Evolutionary conservation across 1,140 invertebrate genomes (phyloP), one percentile per base, ranked within the genome.

Genomic region (Tetramorium simillimum): DNA sequence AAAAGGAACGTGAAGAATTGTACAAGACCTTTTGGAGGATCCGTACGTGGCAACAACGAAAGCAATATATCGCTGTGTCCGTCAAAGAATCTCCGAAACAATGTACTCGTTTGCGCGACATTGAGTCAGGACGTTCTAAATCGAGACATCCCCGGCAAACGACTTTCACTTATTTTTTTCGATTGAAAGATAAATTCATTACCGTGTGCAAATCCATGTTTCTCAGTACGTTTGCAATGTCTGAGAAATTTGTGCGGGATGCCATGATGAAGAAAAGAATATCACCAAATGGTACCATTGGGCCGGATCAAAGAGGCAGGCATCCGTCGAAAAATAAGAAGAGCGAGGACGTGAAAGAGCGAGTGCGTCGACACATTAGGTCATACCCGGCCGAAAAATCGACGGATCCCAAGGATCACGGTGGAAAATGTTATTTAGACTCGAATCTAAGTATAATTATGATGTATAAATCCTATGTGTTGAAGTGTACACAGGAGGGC

Each of bases 151-250:
- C 33, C 33, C 76, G 90, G 76, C 90, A 93, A 75, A 72, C 92
- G n/a, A 93, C 91, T 0, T 92, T 92, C 21, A 93, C 91, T 7
- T 93, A 92, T 43, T 92, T 88, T 1, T 60, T 93, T 16, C 43
- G 91, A 7, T 78, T 88, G 16, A 90, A 92, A 16, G 85, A 69
- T 1, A 85, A 93, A 53, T 90, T 88, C 62, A 91, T 92, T 72
- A 92, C 87, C 6, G 89, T 93, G 10, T 93, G 91, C 60, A 93
- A 93, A 65, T 80, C 86, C n/a, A 93, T 92, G 91, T 92, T 92
- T 80, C 88, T 93, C 18, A 92, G 87, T 40, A 93, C 90, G 0
- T 92, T 92, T 53, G 89, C 89, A 4, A 78, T 92, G 10, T 92
- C 90, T 0, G 92, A 93, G 56, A 93, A 93, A 72, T 91, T 92